Evolutionary conservation across 2,113 vertebrate genomes (phyloP).

Genomic region (Rhabdornis inornatus): DNA sequence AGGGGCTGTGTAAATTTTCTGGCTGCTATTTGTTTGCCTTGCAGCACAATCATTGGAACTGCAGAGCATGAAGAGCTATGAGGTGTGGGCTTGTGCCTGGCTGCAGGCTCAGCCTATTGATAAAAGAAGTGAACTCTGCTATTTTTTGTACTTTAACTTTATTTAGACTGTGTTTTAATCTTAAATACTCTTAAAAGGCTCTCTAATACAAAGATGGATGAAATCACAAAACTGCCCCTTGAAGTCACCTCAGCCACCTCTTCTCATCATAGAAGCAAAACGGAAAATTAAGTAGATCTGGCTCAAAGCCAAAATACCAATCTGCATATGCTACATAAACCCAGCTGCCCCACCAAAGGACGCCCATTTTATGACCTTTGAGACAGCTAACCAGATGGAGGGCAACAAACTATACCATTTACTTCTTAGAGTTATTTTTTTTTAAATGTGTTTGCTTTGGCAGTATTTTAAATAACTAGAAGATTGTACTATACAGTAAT

Average conservation of each 20-base stretch:
- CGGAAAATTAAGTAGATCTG: constrained; percentile 67
- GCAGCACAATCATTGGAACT: neutral
- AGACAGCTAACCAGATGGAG: constrained; percentile 56
- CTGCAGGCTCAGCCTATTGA: neutral
- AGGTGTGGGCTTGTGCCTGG: neutral
- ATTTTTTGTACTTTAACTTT: neutral
- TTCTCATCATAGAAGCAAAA: constrained; percentile 52
- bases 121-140: neutral
- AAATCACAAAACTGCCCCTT: constrained; percentile 47
- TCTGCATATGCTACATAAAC: constrained; percentile 68
- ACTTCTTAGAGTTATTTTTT: neutral
- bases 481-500: neutral
- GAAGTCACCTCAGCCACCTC: constrained; percentile 15
- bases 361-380: constrained; percentile 57
- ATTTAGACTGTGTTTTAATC: constrained; percentile 33
- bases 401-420: constrained; percentile 42
- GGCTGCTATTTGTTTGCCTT: neutral
- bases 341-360: constrained; percentile 59
- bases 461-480: constrained; percentile 10
- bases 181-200: constrained; percentile 35
- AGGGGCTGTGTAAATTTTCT: neutral
- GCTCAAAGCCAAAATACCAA: constrained; percentile 65
- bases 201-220: constrained; percentile 58
- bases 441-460: neutral
- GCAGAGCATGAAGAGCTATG: neutral